Percentiles rank a stretch among this genome's conserved stretches.
Conservation (phyloP, 1,140 invertebrate genomes). For the Musca domestica region DNA sequence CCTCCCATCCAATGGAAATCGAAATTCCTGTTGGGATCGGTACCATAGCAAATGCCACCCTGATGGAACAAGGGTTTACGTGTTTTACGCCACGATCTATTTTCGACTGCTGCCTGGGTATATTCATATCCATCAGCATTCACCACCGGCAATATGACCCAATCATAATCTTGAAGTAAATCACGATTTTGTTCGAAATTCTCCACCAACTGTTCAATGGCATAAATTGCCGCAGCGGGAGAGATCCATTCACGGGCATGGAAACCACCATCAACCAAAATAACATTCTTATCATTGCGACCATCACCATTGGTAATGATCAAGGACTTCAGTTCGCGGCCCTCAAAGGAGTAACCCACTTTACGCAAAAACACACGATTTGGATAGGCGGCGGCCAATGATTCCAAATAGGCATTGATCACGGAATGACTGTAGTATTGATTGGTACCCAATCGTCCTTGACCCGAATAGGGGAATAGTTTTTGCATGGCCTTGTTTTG, state of each 20-base stretch:
- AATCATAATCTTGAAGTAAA: slow-evolving; percentile 59
- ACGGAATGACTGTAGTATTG: slow-evolving; percentile 50
- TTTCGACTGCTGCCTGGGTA: slow-evolving; percentile 44
- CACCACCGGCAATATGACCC: slow-evolving; percentile 59
- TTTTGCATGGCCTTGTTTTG: slow-evolving; percentile 31
- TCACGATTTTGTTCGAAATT: slow-evolving; percentile 55
- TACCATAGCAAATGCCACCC: slow-evolving; percentile 58
- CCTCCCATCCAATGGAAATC: slow-evolving; percentile 64
- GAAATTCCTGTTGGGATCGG: slow-evolving; percentile 68
- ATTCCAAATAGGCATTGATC: slow-evolving; percentile 58
- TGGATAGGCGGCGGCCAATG: slow-evolving; percentile 54
- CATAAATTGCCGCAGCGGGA: slow-evolving; percentile 63
- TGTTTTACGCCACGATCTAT: slow-evolving; percentile 60
- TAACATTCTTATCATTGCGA: slow-evolving; percentile 54
- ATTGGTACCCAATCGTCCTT: slow-evolving; percentile 37
- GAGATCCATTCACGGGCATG: slow-evolving; percentile 75
- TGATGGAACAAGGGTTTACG: slow-evolving; percentile 34
- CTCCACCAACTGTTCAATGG: slow-evolving; percentile 63
- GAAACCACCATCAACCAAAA: slow-evolving; percentile 59
- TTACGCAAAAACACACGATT: slow-evolving; percentile 51
- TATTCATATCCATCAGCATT: slow-evolving; percentile 59
- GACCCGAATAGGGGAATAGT: slow-evolving; percentile 36
- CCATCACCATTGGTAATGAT: slow-evolving; percentile 55
- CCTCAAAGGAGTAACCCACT: slow-evolving; percentile 55
- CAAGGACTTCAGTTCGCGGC: slow-evolving; percentile 57